Conservation (phyloP, 2,797 vertebrate species). For the Micrastur ruficollis region DNA sequence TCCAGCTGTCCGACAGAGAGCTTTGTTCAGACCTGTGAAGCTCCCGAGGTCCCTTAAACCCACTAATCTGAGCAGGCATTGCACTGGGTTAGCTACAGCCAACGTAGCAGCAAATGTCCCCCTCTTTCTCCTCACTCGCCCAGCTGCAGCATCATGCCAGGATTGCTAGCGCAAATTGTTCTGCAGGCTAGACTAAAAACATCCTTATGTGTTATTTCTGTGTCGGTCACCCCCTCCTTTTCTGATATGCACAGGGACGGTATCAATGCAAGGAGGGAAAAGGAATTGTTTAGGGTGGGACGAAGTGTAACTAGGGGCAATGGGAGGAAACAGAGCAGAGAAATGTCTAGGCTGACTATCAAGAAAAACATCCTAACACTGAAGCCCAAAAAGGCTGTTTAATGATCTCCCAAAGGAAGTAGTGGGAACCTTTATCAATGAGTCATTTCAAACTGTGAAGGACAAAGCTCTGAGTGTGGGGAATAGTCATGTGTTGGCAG, state of each 20-base stretch:
- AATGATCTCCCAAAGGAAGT: not conserved
- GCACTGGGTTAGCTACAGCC: not conserved
- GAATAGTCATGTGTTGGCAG: not conserved
- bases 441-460: constrained; percentile 17
- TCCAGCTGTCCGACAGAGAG: not conserved
- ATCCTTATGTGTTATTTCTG: not conserved
- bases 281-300: constrained; percentile 29
- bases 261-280: not conserved
- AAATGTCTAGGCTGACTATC: constrained; percentile 20
- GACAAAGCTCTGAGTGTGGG: not conserved
- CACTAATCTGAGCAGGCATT: not conserved
- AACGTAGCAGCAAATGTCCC: not conserved
- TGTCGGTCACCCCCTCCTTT: not conserved
- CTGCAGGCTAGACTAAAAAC: not conserved
- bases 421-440: constrained; percentile 33
- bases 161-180: not conserved
- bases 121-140: not conserved
- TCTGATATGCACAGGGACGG: not conserved
- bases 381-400: not conserved
- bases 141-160: not conserved
- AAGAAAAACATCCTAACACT: constrained; percentile 39
- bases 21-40: not conserved
- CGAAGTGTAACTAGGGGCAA: not conserved
- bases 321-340: constrained; percentile 20
- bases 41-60: not conserved